These are phyloP conservation scores for Eupithecia pulchellata DNA, from an alignment of 2,888 invertebrate species.

Conservation along the genomic window DNA sequence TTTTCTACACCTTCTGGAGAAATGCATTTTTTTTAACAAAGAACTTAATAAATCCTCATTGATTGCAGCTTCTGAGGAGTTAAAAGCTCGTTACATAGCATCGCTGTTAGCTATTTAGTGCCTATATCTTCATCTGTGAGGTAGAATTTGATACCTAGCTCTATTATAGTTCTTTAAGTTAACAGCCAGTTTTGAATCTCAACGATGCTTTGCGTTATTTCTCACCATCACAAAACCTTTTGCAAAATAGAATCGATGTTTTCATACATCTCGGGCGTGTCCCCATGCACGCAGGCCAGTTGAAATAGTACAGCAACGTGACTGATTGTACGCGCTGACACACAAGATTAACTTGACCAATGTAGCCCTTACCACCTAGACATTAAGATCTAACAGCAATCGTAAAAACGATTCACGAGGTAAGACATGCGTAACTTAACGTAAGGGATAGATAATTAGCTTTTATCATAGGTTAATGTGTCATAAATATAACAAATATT, in stretches of 20 bases:
- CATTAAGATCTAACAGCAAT: conserved; percentile 8
- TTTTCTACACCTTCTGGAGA: neutral
- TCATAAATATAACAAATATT: conserved; percentile 28
- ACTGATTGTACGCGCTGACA: conserved; percentile 16
- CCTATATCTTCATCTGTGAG: neutral
- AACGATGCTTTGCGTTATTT: conserved; percentile 28
- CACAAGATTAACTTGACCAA: neutral
- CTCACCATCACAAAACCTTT: conserved; percentile 34
- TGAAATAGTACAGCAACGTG: conserved; percentile 23
- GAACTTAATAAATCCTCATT: neutral
- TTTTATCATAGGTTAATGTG: conserved; percentile 35
- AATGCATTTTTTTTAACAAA: neutral
- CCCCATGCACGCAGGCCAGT: conserved; percentile 27
- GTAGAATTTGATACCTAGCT: neutral
- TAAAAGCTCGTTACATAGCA: neutral
- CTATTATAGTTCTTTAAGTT: neutral
- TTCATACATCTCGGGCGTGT: conserved; percentile 40
- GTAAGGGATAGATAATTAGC: conserved; percentile 27
- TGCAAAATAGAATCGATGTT: conserved; percentile 35
- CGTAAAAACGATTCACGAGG: conserved; percentile 12
- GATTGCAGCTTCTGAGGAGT: neutral
- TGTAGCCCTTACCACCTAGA: conserved; percentile 7
- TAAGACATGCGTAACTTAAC: conserved; percentile 13
- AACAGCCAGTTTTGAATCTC: neutral
- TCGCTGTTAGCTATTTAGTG: neutral